These are phyloP conservation scores for Anneissia japonica DNA, from an alignment of 35 echinoderm and acorn worm species.

Conservation along the genomic window DNA sequence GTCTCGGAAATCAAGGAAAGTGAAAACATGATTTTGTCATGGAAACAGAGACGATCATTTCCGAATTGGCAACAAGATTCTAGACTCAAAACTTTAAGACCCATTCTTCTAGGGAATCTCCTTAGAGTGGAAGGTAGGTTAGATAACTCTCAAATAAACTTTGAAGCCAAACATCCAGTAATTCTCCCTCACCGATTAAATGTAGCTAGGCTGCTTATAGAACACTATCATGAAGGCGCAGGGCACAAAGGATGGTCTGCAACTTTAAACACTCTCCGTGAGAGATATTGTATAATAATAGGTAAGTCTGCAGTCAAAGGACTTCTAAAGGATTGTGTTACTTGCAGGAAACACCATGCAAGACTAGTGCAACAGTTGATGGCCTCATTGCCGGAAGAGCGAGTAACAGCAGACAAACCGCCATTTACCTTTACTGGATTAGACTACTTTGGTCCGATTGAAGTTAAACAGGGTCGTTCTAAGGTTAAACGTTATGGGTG, in stretches of 20 bases:
- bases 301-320: constrained; percentile 21
- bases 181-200: background rate
- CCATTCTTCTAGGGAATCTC: background rate
- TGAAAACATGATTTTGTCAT: background rate
- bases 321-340: constrained; percentile 7
- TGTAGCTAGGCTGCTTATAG: background rate
- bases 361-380: constrained; percentile 1
- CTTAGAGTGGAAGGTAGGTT: constrained; percentile 9
- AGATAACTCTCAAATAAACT: no score
- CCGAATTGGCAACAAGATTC: background rate
- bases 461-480: background rate
- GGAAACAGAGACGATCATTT: background rate
- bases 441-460: background rate
- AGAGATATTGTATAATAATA: constrained; percentile 28
- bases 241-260: constrained; percentile 21
- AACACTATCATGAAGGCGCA: constrained; percentile 1
- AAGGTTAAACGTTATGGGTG: background rate
- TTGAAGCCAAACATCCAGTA: background rate
- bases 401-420: constrained; percentile 13
- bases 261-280: background rate
- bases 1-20: background rate
- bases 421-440: constrained; percentile 1
- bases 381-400: background rate
- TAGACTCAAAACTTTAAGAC: background rate
- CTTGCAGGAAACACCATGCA: background rate